These are phyloP conservation scores for Lycaon pictus DNA, from an alignment of 2,113 vertebrate species.

Conservation along the genomic window DNA sequence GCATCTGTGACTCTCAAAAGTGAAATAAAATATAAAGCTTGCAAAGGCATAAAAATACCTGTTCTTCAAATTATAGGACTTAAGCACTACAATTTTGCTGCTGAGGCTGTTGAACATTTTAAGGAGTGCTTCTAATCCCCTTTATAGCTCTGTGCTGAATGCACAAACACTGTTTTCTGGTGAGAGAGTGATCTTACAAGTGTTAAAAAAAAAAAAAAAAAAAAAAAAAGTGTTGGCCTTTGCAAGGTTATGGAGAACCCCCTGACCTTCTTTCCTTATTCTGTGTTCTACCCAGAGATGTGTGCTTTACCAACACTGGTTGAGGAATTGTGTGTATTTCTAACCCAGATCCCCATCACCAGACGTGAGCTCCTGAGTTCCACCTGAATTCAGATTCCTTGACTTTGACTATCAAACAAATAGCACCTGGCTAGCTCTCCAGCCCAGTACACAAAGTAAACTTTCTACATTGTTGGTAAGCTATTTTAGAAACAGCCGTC, in stretches of 20 bases:
- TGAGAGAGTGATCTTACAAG: not conserved
- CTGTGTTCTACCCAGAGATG: not conserved
- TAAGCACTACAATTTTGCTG: slow-evolving; percentile 58
- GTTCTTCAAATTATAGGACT: slow-evolving; percentile 19
- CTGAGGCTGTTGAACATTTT: slow-evolving; percentile 56
- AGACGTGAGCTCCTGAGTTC: not conserved
- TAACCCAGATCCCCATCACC: not conserved
- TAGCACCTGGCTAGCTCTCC: not conserved
- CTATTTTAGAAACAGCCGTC: not conserved
- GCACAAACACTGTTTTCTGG: slow-evolving; percentile 54
- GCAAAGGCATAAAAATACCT: slow-evolving; percentile 51
- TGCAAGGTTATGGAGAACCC: slow-evolving; percentile 45
- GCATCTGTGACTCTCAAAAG: slow-evolving; percentile 71
- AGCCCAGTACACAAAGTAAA: not conserved
- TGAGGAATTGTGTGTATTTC: not conserved
- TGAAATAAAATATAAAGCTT: slow-evolving; percentile 71
- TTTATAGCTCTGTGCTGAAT: slow-evolving; percentile 58
- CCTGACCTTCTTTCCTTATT: slow-evolving; percentile 29
- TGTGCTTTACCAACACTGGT: not conserved
- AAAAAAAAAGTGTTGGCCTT: slow-evolving; percentile 45
- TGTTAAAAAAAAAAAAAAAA: not conserved
- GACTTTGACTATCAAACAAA: not conserved
- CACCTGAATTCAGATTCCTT: not conserved
- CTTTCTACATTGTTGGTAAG: not conserved
- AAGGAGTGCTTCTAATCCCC: slow-evolving; percentile 67